Percentiles rank a stretch among this genome's conserved stretches.
These are phyloP conservation scores for Columba guinea DNA, from an alignment of 2,797 vertebrate species.

Conservation along the genomic window DNA sequence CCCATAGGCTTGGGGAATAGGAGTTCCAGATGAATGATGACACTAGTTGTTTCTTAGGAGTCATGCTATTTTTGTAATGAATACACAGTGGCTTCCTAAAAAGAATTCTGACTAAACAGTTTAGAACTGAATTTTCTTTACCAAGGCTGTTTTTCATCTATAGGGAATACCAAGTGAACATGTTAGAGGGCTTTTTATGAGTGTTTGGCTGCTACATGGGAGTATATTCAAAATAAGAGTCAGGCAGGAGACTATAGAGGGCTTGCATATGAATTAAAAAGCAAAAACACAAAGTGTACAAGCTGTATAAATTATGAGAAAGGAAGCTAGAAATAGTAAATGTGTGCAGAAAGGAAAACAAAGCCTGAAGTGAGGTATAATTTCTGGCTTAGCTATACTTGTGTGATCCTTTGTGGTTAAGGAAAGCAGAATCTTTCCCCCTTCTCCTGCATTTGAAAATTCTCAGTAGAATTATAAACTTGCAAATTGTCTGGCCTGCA, in stretches of 20 bases:
- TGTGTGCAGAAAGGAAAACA: neutral
- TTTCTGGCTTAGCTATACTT: neutral
- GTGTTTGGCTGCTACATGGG: neutral
- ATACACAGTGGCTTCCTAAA: neutral
- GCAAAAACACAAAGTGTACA: neutral
- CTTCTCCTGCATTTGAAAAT: neutral
- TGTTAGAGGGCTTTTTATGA: neutral
- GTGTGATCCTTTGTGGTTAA: neutral
- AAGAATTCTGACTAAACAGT: conserved; percentile 36
- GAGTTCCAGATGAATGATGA: neutral
- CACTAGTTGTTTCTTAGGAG: neutral
- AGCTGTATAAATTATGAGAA: neutral
- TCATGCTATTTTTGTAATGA: neutral
- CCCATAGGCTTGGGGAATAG: neutral
- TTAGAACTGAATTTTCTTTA: conserved; percentile 28
- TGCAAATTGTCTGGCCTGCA: neutral
- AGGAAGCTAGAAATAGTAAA: neutral
- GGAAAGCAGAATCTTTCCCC: neutral
- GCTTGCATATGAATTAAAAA: neutral
- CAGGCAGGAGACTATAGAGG: neutral
- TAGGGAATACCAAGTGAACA: neutral
- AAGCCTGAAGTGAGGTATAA: neutral
- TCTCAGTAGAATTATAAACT: neutral
- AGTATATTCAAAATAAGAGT: conserved; percentile 46
- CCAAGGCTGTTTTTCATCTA: conserved; percentile 20